Conservation (phyloP, 2,797 vertebrate genomes). For the Chromis chromis region DNA sequence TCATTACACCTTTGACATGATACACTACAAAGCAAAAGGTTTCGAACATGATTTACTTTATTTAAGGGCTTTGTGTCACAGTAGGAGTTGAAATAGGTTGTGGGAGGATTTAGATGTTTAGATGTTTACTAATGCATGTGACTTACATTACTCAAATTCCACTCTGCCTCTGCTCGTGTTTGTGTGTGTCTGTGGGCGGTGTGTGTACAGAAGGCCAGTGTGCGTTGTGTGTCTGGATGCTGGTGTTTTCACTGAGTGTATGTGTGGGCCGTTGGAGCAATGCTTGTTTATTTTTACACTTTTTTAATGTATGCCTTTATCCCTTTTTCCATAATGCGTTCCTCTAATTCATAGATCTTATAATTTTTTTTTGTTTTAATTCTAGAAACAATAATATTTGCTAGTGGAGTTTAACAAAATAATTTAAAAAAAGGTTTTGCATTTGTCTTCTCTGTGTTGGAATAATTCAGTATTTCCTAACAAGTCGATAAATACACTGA, state of each 20-base stretch:
- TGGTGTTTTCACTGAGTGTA: constrained; percentile 48
- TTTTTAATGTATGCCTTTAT: neutral
- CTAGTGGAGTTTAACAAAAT: neutral
- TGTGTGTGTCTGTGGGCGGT: constrained; percentile 40
- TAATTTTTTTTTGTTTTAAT: no score
- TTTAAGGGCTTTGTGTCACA: constrained; percentile 19
- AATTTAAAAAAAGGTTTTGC: neutral
- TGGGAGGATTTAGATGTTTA: constrained; percentile 66
- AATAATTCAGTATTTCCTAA: neutral
- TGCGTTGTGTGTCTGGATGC: constrained; percentile 42
- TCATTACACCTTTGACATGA: neutral
- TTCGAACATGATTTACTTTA: constrained; percentile 5
- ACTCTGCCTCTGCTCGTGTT: constrained; percentile 54
- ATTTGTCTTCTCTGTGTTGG: neutral
- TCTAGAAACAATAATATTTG: neutral
- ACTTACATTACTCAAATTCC: constrained; percentile 75
- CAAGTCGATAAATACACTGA: neutral
- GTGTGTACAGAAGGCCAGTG: constrained; percentile 77
- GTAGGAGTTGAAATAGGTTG: constrained; percentile 48
- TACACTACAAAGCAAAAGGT: neutral
- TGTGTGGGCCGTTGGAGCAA: constrained; percentile 36
- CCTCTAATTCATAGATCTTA: neutral
- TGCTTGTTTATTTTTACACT: constrained; percentile 19
- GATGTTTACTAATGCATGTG: constrained; percentile 65
- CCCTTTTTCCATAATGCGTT: neutral